phyloP scores from a whole-genome alignment of 2,113 vertebrate genomes.

The Syngnathus scovelli region DNA sequence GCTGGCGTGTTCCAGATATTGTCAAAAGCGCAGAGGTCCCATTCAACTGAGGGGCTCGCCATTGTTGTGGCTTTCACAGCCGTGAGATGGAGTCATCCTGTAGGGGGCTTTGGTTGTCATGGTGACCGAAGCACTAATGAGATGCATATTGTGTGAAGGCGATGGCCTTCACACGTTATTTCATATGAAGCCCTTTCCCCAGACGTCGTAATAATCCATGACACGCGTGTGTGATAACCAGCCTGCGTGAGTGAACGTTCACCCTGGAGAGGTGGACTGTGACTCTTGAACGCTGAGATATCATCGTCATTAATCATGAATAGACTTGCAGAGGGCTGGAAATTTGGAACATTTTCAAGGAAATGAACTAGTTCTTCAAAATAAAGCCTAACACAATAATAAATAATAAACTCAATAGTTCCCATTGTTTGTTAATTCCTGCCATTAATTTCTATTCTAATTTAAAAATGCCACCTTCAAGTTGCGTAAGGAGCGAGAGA shows the following conservation, averaged over 20 bases:
- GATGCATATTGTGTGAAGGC: conserved; percentile 15
- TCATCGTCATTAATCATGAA: background rate
- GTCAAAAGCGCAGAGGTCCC: conserved; percentile 24
- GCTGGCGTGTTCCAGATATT: conserved; percentile 49
- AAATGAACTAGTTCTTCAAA: background rate
- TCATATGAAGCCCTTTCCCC: background rate
- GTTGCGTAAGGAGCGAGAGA: too few relatives aligned
- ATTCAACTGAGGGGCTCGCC: conserved; percentile 41
- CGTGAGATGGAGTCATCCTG: background rate
- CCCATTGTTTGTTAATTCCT: too few relatives aligned
- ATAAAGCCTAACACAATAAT: too few relatives aligned
- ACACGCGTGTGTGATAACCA: conserved; percentile 5
- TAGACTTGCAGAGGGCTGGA: background rate
- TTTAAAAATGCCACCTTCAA: too few relatives aligned
- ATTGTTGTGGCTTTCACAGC: conserved; percentile 31
- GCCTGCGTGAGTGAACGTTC: conserved; percentile 20
- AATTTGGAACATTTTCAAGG: background rate
- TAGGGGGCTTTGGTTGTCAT: conserved; percentile 22
- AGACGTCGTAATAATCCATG: background rate
- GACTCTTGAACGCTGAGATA: conserved; percentile 2
- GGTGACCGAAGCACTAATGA: conserved; percentile 15
- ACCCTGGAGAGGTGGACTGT: background rate
- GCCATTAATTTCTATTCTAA: too few relatives aligned
- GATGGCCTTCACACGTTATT: too few relatives aligned
- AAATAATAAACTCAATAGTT: too few relatives aligned